Evolutionary conservation across 2,797 vertebrate genomes (phyloP).

Genomic region (Percopsis omiscomaycus): DNA sequence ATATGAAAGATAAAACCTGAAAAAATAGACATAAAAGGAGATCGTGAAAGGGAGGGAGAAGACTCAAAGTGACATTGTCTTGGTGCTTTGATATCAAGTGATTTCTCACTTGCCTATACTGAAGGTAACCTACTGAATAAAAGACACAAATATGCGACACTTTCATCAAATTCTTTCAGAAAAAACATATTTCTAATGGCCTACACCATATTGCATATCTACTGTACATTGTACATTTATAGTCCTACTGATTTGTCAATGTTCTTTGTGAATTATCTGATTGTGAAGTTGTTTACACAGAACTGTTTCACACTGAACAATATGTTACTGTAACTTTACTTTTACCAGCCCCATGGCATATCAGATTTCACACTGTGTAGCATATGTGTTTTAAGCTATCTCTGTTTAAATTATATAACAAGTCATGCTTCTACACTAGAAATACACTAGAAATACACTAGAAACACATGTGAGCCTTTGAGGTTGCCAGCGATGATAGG

Average conservation of each 20-base stretch:
- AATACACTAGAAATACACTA: conserved; percentile 22
- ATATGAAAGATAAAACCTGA: conserved; percentile 17
- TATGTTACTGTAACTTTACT: conserved; percentile 7
- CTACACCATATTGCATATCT: neutral
- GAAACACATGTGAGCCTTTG: conserved; percentile 49
- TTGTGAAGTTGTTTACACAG: neutral
- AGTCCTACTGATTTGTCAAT: neutral
- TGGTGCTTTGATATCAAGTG: conserved; percentile 9
- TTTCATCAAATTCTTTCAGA: too few relatives aligned
- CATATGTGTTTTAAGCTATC: neutral
- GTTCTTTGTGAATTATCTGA: neutral
- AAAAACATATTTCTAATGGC: neutral
- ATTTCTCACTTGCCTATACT: conserved; percentile 7
- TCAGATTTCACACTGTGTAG: conserved; percentile 9
- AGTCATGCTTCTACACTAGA: too few relatives aligned
- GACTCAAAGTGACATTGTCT: conserved; percentile 8
- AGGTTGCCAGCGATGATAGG: conserved; percentile 15
- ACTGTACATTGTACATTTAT: neutral
- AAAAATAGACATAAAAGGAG: conserved; percentile 25
- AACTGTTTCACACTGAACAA: neutral
- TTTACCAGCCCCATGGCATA: neutral
- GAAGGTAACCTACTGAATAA: neutral
- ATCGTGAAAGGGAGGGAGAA: neutral
- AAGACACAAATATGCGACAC: neutral
- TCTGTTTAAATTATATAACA: neutral